These are phyloP conservation scores for Galeopterus variegatus DNA, from an alignment of 2,113 vertebrate species.

Conservation along the genomic window DNA sequence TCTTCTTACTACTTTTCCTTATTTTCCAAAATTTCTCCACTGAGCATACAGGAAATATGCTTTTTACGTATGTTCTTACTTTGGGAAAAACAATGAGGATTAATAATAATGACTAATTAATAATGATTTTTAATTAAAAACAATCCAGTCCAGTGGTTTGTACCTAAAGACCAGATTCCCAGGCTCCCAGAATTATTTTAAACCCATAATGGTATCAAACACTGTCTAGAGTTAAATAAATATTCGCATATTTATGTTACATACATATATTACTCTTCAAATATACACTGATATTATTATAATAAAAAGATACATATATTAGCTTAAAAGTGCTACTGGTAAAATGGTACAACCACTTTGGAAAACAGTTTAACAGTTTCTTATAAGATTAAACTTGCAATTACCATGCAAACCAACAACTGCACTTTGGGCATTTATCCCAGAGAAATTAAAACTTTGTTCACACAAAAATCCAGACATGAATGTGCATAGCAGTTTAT, in stretches of 20 bases:
- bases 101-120: no score
- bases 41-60: not conserved
- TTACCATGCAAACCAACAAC: not conserved
- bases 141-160: not conserved
- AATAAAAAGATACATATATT: not conserved
- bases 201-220: not conserved
- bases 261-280: not conserved
- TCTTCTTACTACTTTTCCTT: slow-evolving; percentile 1
- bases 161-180: not conserved
- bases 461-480: not conserved
- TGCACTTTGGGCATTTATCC: not conserved
- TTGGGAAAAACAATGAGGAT: not conserved
- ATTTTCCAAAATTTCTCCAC: slow-evolving; percentile 24
- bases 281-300: not conserved
- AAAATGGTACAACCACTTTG: slow-evolving; percentile 2
- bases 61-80: not conserved
- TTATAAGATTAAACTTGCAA: not conserved
- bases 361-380: not conserved
- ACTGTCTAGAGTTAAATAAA: not conserved
- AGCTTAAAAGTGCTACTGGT: not conserved
- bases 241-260: not conserved
- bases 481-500: not conserved
- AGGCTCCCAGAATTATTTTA: not conserved
- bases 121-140: slow-evolving; percentile 23
- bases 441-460: not conserved